Base-by-base conservation (phyloP, 1,140 invertebrate species). In the Drosophila ercepeae region DNA sequence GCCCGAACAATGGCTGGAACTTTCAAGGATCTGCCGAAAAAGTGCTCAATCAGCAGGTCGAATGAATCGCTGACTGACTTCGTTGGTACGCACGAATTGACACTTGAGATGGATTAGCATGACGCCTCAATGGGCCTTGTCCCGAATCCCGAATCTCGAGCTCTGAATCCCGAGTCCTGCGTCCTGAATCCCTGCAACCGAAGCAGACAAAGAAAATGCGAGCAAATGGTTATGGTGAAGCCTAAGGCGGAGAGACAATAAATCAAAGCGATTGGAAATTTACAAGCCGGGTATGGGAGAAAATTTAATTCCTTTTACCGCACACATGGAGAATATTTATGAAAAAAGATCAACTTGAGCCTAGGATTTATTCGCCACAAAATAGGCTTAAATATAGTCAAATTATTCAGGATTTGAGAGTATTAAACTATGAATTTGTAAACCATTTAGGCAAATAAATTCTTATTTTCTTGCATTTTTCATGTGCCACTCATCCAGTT, bases 101-200 rank as follows among this genome's bases (percentile, higher is more conserved):
- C 82, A 86, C 82, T 88, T 86, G 77, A 77, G 77, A 75, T 88
- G 82, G 77, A 78, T 86, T 82, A 88, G 73, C 75, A 73, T 81
- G 72, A 69, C 76, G 57, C 65, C 73, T 54, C 60, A 55, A 64
- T 64, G 52, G 53, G 39, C 34, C 60, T 16, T 32, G 25, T 39
- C 36, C 36, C 36, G 14, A 16, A 13, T 39, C n/a, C 36, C 36
- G 36, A 39, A 39, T 39, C 13, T 7, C 36, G 36, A 16, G 2
- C 16, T 2, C 36, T 60, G 52, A 5, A 13, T 39, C 13, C 36
- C 60, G 52, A 46, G 27, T 23, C 46, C 16, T 19, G 13, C 5
- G 11, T 8, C 13, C 6, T 14, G 46, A 42, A 42, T 16, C 21
- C 45, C 25, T 32, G 9, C 14, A 29, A 27, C 42, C n/a, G 13